These are phyloP conservation scores for Dipodomys stephensi DNA, from an alignment of 2,113 vertebrate genomes.

Conservation along the genomic window DNA sequence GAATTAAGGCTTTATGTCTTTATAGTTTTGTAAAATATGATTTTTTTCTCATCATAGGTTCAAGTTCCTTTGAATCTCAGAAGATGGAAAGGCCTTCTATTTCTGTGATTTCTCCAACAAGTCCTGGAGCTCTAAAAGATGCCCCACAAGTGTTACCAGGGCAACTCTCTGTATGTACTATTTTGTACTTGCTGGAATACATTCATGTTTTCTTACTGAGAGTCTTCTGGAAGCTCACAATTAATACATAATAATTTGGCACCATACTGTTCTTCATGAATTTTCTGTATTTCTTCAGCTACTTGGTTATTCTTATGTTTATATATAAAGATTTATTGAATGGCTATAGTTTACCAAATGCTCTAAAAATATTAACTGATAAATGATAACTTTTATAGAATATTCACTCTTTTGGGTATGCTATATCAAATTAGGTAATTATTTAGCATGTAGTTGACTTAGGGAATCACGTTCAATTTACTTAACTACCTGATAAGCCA, in stretches of 20 bases:
- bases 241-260: not conserved
- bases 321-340: not conserved
- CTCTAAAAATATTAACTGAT: not conserved
- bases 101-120: conserved; percentile 98
- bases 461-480: not conserved
- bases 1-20: not conserved
- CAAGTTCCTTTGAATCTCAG: conserved; percentile 99
- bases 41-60: conserved; percentile 87
- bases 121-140: conserved; percentile 95
- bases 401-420: not conserved
- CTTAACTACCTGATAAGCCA: not conserved
- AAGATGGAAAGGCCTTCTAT: conserved; percentile 99
- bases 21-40: not conserved
- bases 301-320: not conserved
- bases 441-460: not conserved
- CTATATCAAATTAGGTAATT: not conserved
- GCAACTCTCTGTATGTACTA: conserved; percentile 95
- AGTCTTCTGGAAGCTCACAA: not conserved
- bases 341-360: not conserved
- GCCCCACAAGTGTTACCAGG: conserved; percentile 96
- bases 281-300: not conserved
- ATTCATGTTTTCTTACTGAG: not conserved
- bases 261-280: not conserved
- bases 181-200: not conserved
- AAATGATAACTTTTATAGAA: not conserved